phyloP scores from a whole-genome alignment of 2,888 invertebrate species.

The Apocheima hispidaria region DNA sequence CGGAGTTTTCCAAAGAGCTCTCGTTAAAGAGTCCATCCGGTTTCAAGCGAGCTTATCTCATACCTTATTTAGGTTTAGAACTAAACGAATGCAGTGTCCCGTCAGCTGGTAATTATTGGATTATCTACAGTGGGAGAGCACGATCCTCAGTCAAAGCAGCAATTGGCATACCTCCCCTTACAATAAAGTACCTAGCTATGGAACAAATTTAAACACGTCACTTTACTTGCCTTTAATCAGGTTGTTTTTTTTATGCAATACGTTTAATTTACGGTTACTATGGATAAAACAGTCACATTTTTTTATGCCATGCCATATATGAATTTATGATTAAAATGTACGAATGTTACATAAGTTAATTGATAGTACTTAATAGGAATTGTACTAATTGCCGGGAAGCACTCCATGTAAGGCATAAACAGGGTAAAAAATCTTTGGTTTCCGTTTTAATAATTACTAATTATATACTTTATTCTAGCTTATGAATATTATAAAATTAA shows the following conservation, averaged over 20 bases:
- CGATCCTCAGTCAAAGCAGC: constrained; percentile 65
- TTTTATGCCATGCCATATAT: too few species aligned
- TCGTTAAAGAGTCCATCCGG: constrained; percentile 34
- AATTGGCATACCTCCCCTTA: constrained; percentile 44
- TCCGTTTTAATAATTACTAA: too few species aligned
- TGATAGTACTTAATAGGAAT: too few species aligned
- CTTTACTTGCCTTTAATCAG: neutral
- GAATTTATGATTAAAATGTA: too few species aligned
- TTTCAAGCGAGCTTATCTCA: constrained; percentile 12
- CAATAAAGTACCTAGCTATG: neutral
- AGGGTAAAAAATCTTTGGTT: neutral
- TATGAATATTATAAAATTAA: too few species aligned
- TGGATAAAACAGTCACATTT: too few species aligned
- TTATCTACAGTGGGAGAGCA: constrained; percentile 76
- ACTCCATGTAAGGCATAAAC: too few species aligned
- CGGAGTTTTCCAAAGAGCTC: constrained; percentile 32
- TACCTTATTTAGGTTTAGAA: constrained; percentile 54
- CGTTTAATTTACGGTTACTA: too few species aligned
- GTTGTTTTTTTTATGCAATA: too few species aligned
- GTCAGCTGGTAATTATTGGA: constrained; percentile 74
- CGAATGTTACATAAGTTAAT: too few species aligned
- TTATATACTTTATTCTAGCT: too few species aligned
- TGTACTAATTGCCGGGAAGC: too few species aligned
- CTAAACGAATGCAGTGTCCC: constrained; percentile 67
- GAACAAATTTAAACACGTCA: neutral